phyloP scores from a whole-genome alignment of 1,140 invertebrate species.

The Pseudachorutes palmiensis region DNA sequence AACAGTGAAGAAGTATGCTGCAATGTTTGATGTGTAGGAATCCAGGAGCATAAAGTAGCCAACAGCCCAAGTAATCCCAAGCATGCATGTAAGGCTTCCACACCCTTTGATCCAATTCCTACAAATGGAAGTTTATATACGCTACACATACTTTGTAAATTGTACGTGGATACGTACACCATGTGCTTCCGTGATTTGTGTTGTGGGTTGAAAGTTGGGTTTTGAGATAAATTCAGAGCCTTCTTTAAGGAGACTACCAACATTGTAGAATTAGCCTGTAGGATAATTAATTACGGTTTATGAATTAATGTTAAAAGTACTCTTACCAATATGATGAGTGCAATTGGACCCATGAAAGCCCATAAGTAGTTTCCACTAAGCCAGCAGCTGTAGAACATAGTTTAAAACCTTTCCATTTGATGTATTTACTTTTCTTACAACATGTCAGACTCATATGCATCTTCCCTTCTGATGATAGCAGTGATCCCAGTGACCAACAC shows the following conservation, averaged over 20 bases:
- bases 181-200: no score
- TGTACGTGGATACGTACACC: no score
- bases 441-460: conserved; percentile 32
- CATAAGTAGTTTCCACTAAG: conserved; percentile 27
- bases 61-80: conserved; percentile 34
- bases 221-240: neutral
- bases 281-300: no score
- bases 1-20: conserved; percentile 31
- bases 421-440: neutral
- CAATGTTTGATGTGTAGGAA: conserved; percentile 13
- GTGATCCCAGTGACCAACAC: conserved; percentile 42
- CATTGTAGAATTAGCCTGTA: no score
- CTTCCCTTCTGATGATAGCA: conserved; percentile 12
- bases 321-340: conserved; percentile 29
- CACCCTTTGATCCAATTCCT: conserved; percentile 33
- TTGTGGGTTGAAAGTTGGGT: no score
- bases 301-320: no score
- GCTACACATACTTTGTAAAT: no score
- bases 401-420: no score
- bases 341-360: conserved; percentile 29
- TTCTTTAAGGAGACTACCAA: no score
- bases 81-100: conserved; percentile 27
- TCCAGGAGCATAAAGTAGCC: conserved; percentile 25
- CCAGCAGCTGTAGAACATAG: conserved; percentile 28
- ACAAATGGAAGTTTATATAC: no score